Conservation (phyloP, 2,113 vertebrate species). For the Fregetta grallaria region DNA sequence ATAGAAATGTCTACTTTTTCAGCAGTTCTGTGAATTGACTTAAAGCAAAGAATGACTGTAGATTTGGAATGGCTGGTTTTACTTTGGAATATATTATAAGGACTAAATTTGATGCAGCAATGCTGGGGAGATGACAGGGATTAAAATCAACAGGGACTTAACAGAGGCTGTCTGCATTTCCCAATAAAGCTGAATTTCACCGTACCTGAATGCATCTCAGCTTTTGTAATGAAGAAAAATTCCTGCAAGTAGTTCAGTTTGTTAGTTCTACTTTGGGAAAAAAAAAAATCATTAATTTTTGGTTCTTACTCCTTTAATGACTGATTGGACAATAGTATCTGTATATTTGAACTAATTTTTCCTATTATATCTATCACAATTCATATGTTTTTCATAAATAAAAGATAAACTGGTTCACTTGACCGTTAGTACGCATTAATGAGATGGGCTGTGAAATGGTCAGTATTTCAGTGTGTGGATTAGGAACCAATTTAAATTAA, state of each 20-base stretch:
- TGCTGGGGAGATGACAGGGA: slow-evolving; percentile 32
- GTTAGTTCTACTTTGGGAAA: slow-evolving; percentile 36
- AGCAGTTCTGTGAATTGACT: slow-evolving; percentile 77
- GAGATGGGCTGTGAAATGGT: neutral
- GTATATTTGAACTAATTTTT: slow-evolving; percentile 74
- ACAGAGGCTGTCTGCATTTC: neutral
- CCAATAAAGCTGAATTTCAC: slow-evolving; percentile 15
- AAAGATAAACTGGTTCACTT: slow-evolving; percentile 41
- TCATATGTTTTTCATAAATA: slow-evolving; percentile 63
- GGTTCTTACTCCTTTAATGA: slow-evolving; percentile 31
- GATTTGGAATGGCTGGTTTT: slow-evolving; percentile 55
- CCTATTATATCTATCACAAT: slow-evolving; percentile 46
- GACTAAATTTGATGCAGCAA: slow-evolving; percentile 1
- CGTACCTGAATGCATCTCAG: neutral
- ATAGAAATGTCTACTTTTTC: slow-evolving; percentile 81
- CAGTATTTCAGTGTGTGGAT: neutral
- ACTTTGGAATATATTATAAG: slow-evolving; percentile 46
- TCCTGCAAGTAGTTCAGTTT: slow-evolving; percentile 35
- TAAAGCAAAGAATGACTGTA: slow-evolving; percentile 56
- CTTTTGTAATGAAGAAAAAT: slow-evolving; percentile 13
- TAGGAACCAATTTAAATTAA: neutral
- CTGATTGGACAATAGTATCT: slow-evolving; percentile 56
- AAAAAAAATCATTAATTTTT: neutral
- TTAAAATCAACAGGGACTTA: slow-evolving; percentile 9
- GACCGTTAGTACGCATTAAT: neutral